Conservation (phyloP, 2,797 vertebrate genomes). For the Xenentodon cancila region DNA sequence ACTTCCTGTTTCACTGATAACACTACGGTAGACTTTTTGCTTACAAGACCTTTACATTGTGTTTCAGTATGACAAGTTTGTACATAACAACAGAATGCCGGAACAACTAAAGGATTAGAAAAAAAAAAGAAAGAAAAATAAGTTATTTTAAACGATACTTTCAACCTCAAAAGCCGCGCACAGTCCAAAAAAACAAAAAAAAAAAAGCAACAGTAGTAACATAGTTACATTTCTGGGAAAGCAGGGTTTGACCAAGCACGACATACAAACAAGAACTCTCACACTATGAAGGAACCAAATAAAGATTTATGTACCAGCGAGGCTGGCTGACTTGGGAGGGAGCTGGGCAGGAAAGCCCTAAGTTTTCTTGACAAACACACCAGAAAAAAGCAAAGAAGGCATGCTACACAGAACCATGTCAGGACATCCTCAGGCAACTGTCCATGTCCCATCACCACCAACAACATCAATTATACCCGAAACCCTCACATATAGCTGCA, state of each 20-base stretch:
- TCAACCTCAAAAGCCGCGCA: constrained; percentile 50
- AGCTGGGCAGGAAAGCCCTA: constrained; percentile 55
- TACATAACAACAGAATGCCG: neutral
- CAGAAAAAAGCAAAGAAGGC: constrained; percentile 28
- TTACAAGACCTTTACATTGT: constrained; percentile 7
- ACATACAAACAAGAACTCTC: constrained; percentile 63
- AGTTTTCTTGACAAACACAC: constrained; percentile 56
- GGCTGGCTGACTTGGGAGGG: constrained; percentile 40
- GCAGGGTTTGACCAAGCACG: constrained; percentile 61
- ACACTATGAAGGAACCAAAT: constrained; percentile 45
- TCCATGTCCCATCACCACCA: constrained; percentile 38
- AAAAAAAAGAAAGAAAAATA: constrained; percentile 18
- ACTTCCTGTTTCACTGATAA: no score
- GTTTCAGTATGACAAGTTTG: constrained; percentile 1
- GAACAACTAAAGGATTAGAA: constrained; percentile 17
- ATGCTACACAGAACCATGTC: constrained; percentile 50
- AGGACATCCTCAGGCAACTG: constrained; percentile 54
- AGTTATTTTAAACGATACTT: constrained; percentile 49
- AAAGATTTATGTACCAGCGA: constrained; percentile 63
- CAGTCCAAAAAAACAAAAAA: constrained; percentile 35
- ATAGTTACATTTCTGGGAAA: constrained; percentile 69
- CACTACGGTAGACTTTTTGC: neutral
- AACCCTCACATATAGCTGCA: constrained; percentile 23
- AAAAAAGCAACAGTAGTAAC: constrained; percentile 55
- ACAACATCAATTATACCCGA: constrained; percentile 48